phyloP scores from a whole-genome alignment of 37 sponge, comb jelly and placozoan species.

The Amphimedon queenslandica region DNA sequence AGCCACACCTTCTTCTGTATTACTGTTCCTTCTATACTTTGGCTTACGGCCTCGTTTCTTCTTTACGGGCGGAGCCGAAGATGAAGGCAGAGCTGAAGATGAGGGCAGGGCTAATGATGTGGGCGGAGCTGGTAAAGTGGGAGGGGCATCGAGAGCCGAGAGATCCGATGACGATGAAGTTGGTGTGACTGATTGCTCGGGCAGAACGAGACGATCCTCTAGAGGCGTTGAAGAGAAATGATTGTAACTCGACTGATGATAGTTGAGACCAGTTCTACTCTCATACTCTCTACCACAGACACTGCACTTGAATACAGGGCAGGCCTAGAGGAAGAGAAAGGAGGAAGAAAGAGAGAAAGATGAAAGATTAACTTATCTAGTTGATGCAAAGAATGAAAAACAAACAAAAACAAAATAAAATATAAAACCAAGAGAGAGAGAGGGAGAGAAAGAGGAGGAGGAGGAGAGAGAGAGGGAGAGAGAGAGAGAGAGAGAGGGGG shows the following conservation, averaged over 20 bases:
- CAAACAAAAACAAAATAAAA: background rate
- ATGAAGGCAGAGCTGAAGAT: no score
- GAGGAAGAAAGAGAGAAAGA: background rate
- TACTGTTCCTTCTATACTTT: no score
- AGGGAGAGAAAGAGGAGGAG: background rate
- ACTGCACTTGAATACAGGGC: slow-evolving; percentile 32
- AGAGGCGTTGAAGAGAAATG: background rate
- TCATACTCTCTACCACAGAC: slow-evolving; percentile 36
- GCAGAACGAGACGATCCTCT: background rate
- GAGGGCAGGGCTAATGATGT: no score
- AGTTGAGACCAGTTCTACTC: slow-evolving; percentile 59
- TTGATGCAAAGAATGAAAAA: no score
- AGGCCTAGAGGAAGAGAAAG: background rate
- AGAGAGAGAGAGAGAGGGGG: background rate
- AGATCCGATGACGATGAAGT: no score
- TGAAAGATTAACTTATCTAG: no score
- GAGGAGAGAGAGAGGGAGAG: background rate
- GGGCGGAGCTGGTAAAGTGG: no score
- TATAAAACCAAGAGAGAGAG: background rate
- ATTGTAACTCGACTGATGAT: slow-evolving; percentile 38
- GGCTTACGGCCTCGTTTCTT: no score
- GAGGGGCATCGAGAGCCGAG: no score
- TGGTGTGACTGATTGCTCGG: no score
- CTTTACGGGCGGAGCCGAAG: no score
- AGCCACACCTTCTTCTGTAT: slow-evolving; percentile 1